These are phyloP conservation scores for Sebastes trivittatus DNA, from an alignment of 2,797 vertebrate genomes.

Conservation along the genomic window DNA sequence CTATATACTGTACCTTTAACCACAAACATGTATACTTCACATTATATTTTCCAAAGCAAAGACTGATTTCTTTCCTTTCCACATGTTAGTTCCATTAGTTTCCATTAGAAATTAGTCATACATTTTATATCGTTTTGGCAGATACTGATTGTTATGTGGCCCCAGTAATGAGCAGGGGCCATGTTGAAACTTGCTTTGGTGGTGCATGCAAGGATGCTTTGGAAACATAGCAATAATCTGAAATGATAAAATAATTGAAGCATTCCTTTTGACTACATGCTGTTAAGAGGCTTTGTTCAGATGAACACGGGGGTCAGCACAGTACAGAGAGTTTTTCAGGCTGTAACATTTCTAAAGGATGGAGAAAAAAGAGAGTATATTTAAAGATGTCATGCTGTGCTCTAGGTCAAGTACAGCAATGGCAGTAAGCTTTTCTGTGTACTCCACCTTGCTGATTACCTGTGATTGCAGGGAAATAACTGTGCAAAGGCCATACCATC, in stretches of 20 bases:
- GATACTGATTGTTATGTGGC: not conserved
- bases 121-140: not conserved
- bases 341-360: slow-evolving; percentile 15
- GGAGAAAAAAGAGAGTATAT: not conserved
- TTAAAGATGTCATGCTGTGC: slow-evolving; percentile 5
- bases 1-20: not conserved
- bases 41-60: not conserved
- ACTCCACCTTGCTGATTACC: slow-evolving; percentile 54
- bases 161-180: not conserved
- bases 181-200: not conserved
- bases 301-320: not conserved
- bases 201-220: not conserved
- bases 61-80: not conserved
- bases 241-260: slow-evolving; percentile 9
- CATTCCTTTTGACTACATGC: slow-evolving; percentile 4
- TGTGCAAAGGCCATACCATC: slow-evolving; percentile 38
- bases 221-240: not conserved
- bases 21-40: not conserved
- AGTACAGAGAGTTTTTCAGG: not conserved
- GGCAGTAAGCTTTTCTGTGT: slow-evolving; percentile 43
- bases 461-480: slow-evolving; percentile 62
- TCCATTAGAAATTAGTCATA: not conserved
- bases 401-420: slow-evolving; percentile 46
- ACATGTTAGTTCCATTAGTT: not conserved
- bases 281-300: not conserved